Evolutionary conservation across 2,113 vertebrate genomes (phyloP).

Genomic region (Cranoglanis bouderius): DNA sequence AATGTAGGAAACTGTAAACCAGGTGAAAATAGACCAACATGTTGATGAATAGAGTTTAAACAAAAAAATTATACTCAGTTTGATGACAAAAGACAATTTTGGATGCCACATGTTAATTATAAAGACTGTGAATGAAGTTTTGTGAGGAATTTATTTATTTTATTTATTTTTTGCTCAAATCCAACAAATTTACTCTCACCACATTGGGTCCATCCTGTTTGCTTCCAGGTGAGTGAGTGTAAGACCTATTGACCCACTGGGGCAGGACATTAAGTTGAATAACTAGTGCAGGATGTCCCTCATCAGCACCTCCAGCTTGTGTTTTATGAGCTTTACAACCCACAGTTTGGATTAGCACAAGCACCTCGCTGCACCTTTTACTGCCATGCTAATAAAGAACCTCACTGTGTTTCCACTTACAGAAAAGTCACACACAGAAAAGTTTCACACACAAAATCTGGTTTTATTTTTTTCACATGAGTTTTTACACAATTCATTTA

Average conservation of each 20-base stretch:
- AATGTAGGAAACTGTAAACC: too few relatives aligned
- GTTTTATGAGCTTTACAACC: background rate
- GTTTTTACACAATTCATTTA: background rate
- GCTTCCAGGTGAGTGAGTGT: background rate
- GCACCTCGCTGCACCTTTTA: background rate
- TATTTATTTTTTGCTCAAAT: too few relatives aligned
- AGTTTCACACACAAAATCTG: background rate
- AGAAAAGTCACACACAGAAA: background rate
- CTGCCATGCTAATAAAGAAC: background rate
- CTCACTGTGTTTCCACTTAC: background rate
- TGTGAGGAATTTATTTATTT: too few relatives aligned
- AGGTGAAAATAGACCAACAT: too few relatives aligned
- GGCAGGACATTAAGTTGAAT: background rate
- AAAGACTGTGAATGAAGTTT: background rate
- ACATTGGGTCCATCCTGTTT: background rate
- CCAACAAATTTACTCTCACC: background rate
- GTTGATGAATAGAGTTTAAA: too few relatives aligned
- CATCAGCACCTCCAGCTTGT: background rate
- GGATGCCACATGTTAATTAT: too few relatives aligned
- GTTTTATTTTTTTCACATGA: background rate
- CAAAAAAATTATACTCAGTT: too few relatives aligned
- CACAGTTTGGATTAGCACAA: background rate
- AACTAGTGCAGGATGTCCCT: background rate
- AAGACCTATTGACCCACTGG: background rate
- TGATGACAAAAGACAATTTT: too few relatives aligned